Evolutionary conservation across 2,113 vertebrate species (phyloP).

Genomic region (Serinus canaria): DNA sequence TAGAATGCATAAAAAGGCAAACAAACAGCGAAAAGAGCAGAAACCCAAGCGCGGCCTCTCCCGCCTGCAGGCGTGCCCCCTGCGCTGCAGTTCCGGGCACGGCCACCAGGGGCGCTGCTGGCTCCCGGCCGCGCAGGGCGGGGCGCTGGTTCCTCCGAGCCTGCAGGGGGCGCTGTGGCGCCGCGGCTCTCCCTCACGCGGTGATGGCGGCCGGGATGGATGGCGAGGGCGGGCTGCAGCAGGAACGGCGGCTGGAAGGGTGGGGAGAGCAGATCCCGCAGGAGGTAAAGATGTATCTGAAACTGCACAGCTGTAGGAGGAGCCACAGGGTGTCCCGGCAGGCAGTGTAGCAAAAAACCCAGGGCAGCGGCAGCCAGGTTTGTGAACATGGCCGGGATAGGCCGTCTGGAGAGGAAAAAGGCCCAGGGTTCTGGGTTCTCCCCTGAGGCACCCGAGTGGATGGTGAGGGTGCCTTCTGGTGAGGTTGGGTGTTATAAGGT

Average conservation of each 20-base stretch:
- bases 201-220: neutral
- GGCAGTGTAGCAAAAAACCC: neutral
- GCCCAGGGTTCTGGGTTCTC: fast-evolving
- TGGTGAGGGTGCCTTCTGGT: neutral
- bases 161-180: neutral
- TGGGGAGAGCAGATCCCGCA: fast-evolving
- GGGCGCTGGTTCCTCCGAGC: neutral
- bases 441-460: too few relatives aligned
- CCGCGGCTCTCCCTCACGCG: neutral
- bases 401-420: too few relatives aligned
- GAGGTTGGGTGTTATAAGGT: neutral
- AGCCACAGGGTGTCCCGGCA: neutral
- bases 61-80: fast-evolving
- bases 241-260: neutral
- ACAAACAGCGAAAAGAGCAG: neutral
- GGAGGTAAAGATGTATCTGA: neutral
- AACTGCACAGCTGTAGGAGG: neutral
- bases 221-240: neutral
- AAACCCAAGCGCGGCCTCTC: neutral
- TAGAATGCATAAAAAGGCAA: neutral
- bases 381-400: fast-evolving
- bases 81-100: fast-evolving
- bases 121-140: neutral
- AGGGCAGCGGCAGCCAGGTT: fast-evolving
- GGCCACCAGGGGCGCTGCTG: neutral